A percentile compares a stretch with the other conserved stretches of the same genome.
Conservation (phyloP, 2,113 vertebrate genomes). For the Campylomormyrus numenius region DNA sequence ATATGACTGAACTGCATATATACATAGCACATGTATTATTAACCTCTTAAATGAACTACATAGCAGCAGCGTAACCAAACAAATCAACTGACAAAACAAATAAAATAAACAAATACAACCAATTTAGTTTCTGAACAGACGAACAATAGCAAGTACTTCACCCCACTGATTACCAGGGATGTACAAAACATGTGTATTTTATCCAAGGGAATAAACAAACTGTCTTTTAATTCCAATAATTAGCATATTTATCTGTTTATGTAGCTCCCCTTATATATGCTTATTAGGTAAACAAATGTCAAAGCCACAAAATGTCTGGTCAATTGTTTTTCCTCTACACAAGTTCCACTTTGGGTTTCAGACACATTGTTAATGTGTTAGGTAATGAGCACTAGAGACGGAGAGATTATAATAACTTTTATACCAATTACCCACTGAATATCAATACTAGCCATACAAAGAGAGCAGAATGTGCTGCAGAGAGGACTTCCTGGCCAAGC, state of each 20-base stretch:
- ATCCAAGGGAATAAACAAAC: background rate
- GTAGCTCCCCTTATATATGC: background rate
- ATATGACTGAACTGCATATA: background rate
- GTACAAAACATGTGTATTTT: background rate
- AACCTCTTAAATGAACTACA: background rate
- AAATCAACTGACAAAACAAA: background rate
- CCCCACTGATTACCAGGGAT: background rate
- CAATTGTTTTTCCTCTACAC: background rate
- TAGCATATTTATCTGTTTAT: background rate
- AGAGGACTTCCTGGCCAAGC: conserved; percentile 63
- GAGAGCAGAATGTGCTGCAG: conserved; percentile 53
- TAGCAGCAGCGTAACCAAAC: background rate
- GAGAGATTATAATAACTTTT: background rate
- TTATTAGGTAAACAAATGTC: background rate
- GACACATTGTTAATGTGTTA: background rate
- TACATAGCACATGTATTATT: background rate
- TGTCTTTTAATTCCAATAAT: background rate
- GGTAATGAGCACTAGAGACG: background rate
- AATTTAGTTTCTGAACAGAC: background rate
- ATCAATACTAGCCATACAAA: conserved; percentile 39
- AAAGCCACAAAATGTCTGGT: background rate
- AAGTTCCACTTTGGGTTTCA: background rate
- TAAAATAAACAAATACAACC: background rate
- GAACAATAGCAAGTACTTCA: background rate
- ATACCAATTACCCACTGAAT: conserved; percentile 54